phyloP scores from a whole-genome alignment of 2,113 vertebrate species.

The Cheilinus undulatus region DNA sequence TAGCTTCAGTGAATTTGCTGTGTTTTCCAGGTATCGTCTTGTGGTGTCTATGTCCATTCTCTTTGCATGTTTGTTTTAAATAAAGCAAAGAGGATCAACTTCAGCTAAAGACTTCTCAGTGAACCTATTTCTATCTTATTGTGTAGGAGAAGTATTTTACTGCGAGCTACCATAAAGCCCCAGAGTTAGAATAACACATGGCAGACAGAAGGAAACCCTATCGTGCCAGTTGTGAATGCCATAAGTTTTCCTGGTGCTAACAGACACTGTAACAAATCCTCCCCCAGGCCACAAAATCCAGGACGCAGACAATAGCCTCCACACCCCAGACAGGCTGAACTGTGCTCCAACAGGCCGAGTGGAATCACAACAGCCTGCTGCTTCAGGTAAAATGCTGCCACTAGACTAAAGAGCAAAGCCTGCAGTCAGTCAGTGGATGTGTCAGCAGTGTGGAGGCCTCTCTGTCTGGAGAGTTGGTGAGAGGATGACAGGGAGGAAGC shows the following conservation, averaged over 20 bases:
- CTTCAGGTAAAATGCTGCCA: constrained; percentile 22
- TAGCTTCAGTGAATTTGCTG: too few relatives aligned
- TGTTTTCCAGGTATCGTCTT: too few relatives aligned
- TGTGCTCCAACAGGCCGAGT: constrained; percentile 14
- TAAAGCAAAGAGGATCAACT: not conserved
- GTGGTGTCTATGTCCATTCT: not conserved
- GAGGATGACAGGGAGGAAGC: constrained; percentile 24
- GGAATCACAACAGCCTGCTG: constrained; percentile 7
- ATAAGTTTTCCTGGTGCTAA: constrained; percentile 21
- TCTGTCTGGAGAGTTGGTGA: constrained; percentile 26
- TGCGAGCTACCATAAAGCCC: constrained; percentile 14
- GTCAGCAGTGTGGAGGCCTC: not conserved
- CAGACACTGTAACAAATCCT: constrained; percentile 66
- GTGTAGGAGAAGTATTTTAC: not conserved
- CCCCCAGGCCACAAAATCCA: constrained; percentile 60
- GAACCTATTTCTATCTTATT: constrained; percentile 28
- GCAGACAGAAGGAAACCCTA: constrained; percentile 70
- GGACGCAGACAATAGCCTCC: constrained; percentile 61
- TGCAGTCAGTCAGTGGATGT: not conserved
- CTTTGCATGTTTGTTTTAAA: not conserved
- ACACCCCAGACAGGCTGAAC: constrained; percentile 51
- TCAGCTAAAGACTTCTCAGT: constrained; percentile 3
- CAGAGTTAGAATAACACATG: constrained; percentile 58
- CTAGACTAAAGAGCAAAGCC: not conserved
- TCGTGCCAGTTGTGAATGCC: constrained; percentile 58